Evolutionary conservation across 1,140 invertebrate genomes (phyloP).

Genomic region (Palaemon carinicauda): DNA sequence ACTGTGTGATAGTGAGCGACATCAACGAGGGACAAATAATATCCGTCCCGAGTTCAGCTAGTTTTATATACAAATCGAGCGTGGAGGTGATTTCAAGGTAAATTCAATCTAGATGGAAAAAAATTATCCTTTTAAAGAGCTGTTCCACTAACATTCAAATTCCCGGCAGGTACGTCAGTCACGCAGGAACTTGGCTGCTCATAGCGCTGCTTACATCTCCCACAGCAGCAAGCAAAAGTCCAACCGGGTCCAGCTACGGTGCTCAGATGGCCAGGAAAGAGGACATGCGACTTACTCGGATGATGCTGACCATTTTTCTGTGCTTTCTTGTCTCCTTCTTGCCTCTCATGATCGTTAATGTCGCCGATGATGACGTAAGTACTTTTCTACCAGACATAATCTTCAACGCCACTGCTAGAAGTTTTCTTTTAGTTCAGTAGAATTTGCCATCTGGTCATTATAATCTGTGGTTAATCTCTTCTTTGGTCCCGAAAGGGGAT

Average conservation of each 20-base stretch:
- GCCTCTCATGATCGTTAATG: slow-evolving; percentile 85
- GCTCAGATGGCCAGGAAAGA: slow-evolving; percentile 69
- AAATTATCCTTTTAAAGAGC: too few species aligned
- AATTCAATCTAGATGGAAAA: too few species aligned
- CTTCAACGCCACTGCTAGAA: too few species aligned
- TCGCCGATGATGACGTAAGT: slow-evolving; percentile 73
- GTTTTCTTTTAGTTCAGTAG: not conserved
- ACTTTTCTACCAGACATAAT: too few species aligned
- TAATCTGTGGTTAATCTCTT: not conserved
- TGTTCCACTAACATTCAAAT: not conserved
- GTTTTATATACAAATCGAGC: too few species aligned
- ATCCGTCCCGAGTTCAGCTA: too few species aligned
- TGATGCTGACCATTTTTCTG: slow-evolving; percentile 86
- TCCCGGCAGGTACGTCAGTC: slow-evolving; percentile 67
- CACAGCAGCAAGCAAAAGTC: not conserved
- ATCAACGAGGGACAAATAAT: too few species aligned
- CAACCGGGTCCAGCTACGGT: slow-evolving; percentile 1
- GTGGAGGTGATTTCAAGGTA: too few species aligned
- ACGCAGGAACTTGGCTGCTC: slow-evolving; percentile 74
- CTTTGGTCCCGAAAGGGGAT: not conserved
- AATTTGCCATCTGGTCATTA: not conserved
- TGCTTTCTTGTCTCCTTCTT: slow-evolving; percentile 85
- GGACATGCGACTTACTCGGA: slow-evolving; percentile 79
- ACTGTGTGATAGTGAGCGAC: too few species aligned
- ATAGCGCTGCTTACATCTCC: slow-evolving; percentile 64